These are phyloP conservation scores for Xiphydria camelus DNA, from an alignment of 2,888 invertebrate species.

Conservation along the genomic window DNA sequence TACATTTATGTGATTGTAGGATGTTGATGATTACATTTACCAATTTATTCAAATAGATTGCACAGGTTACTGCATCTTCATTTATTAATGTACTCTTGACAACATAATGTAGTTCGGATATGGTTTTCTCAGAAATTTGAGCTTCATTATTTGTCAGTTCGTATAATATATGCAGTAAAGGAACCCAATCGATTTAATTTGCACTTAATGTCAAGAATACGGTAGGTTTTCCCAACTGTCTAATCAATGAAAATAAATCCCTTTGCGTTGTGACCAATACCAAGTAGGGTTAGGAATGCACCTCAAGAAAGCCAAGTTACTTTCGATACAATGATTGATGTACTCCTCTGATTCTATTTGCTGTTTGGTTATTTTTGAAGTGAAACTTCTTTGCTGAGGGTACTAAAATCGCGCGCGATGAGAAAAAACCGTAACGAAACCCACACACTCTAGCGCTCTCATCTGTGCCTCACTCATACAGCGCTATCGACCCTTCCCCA, in stretches of 20 bases:
- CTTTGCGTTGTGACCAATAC: conserved; percentile 48
- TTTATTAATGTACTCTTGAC: conserved; percentile 19
- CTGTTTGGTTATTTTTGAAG: conserved; percentile 37
- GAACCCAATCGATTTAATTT: conserved; percentile 50
- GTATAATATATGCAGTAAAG: conserved; percentile 42
- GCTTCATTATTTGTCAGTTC: conserved; percentile 30
- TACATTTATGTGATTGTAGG: conserved; percentile 36
- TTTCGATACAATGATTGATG: conserved; percentile 39
- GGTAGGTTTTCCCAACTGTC: conserved; percentile 50
- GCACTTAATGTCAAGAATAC: conserved; percentile 51
- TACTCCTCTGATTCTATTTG: conserved; percentile 39
- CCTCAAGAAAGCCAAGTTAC: conserved; percentile 42
- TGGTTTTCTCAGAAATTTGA: not conserved
- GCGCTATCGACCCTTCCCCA: too few relatives aligned
- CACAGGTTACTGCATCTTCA: conserved; percentile 37
- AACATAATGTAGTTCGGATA: conserved; percentile 9
- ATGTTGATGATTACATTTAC: too few relatives aligned
- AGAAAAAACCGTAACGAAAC: too few relatives aligned
- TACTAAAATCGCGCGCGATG: too few relatives aligned
- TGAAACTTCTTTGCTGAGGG: too few relatives aligned
- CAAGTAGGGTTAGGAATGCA: conserved; percentile 47
- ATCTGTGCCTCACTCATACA: too few relatives aligned
- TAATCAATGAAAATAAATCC: conserved; percentile 51
- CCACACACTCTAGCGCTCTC: too few relatives aligned
- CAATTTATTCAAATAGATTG: conserved; percentile 46